Evolutionary conservation across 2,888 invertebrate genomes (phyloP), one percentile per base, ranked within the genome.

Genomic region (Sphaeridia pumilis): DNA sequence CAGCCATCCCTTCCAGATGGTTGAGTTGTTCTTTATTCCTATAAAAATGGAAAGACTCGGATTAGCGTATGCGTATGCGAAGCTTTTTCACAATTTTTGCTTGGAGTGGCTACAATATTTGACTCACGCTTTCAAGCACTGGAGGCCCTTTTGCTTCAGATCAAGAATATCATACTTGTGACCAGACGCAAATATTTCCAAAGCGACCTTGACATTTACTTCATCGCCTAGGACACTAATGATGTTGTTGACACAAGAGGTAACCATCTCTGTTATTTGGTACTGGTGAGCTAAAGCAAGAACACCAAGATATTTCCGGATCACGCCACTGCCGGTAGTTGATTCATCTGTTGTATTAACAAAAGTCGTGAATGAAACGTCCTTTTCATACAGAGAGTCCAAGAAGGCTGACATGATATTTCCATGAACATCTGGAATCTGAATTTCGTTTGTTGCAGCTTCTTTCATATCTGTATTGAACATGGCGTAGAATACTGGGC

Each of bases 401-500:
- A 49, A 25, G 20, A 49, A 49, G 2, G 49, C 22, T 12, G 22
- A 20, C 49, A 49, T 49, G 2, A 26, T 17, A 7, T 17, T 3
- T 2, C 27, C n/a, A 41, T 17, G 5, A 4, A 49, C 49, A 25
- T 41, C 49, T 2, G 41, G 28, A 17, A 49, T 10, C 25, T 49
- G 41, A 17, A 49, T 27, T 21, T 27, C 49, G n/a, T 38, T 38
- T 17, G 41, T 24, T 20, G 10, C 42, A 28, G 21, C 17, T 24
- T 49, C 49, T 49, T 49, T 49, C 49, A 49, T 49, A 20, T 41
- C 49, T 4, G 28, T n/a, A 12, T 10, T 14, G 7, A 49, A 25
- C 49, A 49, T 49, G n/a, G 49, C 49, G 2, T 41, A 21, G 20
- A 49, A 49, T 3, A 49, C 49, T 3, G 49, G 49, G n/a, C 49